Conservation (phyloP, 2,888 invertebrate species). For the Eristalinus aeneus region DNA sequence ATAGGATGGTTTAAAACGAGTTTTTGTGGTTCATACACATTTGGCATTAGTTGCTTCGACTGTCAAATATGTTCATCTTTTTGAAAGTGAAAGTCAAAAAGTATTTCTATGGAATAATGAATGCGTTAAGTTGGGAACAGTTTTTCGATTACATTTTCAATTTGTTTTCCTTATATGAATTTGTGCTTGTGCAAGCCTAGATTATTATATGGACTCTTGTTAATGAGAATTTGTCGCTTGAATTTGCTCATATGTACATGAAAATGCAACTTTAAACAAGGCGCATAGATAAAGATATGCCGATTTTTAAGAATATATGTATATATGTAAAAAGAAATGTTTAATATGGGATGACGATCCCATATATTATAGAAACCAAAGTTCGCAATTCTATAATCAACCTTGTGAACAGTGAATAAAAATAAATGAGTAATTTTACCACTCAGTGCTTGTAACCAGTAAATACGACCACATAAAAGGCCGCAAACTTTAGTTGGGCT, state of each 20-base stretch:
- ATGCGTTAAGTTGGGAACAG: conserved; percentile 3
- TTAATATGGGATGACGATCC: neutral
- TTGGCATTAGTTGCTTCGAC: neutral
- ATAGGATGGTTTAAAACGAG: neutral
- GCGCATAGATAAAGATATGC: neutral
- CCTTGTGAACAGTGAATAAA: conserved; percentile 46
- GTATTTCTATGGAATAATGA: neutral
- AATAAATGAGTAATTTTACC: conserved; percentile 24
- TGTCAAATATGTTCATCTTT: conserved; percentile 7
- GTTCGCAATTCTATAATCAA: conserved; percentile 19
- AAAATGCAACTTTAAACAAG: neutral
- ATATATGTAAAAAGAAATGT: neutral
- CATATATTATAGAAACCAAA: conserved; percentile 12
- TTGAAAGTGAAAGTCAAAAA: conserved; percentile 63
- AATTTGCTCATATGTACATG: neutral
- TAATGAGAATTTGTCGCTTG: conserved; percentile 6
- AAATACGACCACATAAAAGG: neutral
- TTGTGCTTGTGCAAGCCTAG: neutral
- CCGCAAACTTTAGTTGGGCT: neutral
- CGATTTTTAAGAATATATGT: neutral
- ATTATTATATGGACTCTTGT: neutral
- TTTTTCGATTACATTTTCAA: conserved; percentile 31
- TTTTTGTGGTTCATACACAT: neutral
- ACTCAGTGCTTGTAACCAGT: conserved; percentile 33
- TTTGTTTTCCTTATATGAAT: conserved; percentile 8